phyloP scores from a whole-genome alignment of 2,797 vertebrate species.

The Hipposideros larvatus region DNA sequence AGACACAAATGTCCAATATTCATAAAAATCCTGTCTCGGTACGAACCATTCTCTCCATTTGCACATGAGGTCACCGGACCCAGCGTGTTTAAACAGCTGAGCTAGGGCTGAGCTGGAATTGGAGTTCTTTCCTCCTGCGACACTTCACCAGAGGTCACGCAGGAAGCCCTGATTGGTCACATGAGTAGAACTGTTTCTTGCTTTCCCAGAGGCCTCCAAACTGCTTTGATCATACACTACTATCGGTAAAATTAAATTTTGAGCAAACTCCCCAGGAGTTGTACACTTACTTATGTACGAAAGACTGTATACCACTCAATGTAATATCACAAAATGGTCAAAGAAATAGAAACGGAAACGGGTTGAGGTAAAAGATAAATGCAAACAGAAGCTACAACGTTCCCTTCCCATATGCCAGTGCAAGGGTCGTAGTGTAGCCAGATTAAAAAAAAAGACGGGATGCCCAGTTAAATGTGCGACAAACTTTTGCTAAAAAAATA shows the following conservation, averaged over 20 bases:
- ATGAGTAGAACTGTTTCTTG: accelerated
- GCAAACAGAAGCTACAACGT: neutral
- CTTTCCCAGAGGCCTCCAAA: too few species aligned
- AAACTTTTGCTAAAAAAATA: neutral
- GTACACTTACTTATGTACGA: neutral
- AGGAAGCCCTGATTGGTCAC: accelerated
- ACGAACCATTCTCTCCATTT: neutral
- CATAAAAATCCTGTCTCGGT: neutral
- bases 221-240: neutral
- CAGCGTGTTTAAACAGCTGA: neutral
- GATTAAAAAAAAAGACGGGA: neutral
- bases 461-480: neutral
- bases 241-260: neutral
- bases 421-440: neutral
- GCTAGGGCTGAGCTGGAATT: neutral
- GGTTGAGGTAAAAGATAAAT: neutral
- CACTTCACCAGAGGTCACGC: neutral
- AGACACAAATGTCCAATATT: accelerated
- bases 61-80: accelerated
- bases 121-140: neutral
- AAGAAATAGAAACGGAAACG: neutral
- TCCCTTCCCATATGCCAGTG: neutral
- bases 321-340: neutral
- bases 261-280: neutral
- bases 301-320: neutral